These are phyloP conservation scores for Ranitomeya imitator DNA, from an alignment of 2,113 vertebrate species.

Conservation along the genomic window DNA sequence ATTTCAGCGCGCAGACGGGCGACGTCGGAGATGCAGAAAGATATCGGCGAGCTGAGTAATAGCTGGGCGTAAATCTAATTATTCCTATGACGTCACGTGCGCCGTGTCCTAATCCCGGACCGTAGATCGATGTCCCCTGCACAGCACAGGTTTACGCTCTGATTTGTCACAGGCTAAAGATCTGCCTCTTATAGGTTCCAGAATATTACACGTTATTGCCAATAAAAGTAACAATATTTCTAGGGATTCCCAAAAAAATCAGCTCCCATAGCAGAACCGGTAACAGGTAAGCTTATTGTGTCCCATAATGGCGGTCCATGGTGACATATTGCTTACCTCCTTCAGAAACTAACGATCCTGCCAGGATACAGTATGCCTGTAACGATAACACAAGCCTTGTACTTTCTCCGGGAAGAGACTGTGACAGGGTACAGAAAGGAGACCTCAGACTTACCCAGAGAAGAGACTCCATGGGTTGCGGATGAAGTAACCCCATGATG, in stretches of 20 bases:
- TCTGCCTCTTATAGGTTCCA: neutral
- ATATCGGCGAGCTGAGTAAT: neutral
- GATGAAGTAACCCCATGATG: conserved; percentile 92
- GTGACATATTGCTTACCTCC: conserved; percentile 81
- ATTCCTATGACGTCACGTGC: too few species aligned
- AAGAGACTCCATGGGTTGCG: conserved; percentile 91
- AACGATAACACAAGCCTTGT: conserved; percentile 48
- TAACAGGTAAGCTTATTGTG: neutral
- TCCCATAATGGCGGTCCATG: neutral
- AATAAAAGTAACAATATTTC: neutral
- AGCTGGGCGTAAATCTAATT: too few species aligned
- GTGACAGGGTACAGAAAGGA: neutral
- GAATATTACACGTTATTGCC: too few species aligned
- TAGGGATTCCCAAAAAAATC: neutral
- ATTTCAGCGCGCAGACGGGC: neutral
- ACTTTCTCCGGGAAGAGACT: neutral
- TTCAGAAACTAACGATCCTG: conserved; percentile 95
- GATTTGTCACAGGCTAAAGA: neutral
- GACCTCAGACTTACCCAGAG: conserved; percentile 83
- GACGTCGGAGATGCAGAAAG: neutral
- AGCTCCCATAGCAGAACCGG: neutral
- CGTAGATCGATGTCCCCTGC: neutral
- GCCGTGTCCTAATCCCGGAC: too few species aligned
- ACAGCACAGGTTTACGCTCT: neutral
- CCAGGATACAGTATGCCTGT: conserved; percentile 97